Percentiles rank a stretch among this genome's conserved stretches.
Evolutionary conservation across 2,113 vertebrate genomes (phyloP).

Genomic region (Eira barbara): DNA sequence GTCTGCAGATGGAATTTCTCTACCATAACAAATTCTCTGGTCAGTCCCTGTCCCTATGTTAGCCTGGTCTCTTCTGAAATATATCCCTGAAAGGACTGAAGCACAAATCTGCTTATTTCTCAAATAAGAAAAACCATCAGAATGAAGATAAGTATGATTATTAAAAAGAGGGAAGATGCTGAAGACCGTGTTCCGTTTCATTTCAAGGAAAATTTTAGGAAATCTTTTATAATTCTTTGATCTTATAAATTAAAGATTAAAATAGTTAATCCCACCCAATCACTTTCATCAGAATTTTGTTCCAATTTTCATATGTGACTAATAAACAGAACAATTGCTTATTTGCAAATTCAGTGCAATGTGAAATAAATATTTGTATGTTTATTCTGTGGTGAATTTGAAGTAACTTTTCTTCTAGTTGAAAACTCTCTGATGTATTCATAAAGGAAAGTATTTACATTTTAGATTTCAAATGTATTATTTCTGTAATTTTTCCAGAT

Average conservation of each 20-base stretch:
- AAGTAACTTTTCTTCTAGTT: neutral
- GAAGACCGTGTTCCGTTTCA: neutral
- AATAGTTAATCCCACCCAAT: conserved; percentile 40
- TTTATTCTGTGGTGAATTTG: neutral
- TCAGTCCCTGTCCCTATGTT: conserved; percentile 45
- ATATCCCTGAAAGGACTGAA: neutral
- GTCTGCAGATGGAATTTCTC: conserved; percentile 96
- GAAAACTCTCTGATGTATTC: neutral
- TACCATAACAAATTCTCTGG: conserved; percentile 96
- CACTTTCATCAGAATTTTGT: conserved; percentile 44
- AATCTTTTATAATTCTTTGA: neutral
- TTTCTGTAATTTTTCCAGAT: conserved; percentile 82
- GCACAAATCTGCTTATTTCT: neutral
- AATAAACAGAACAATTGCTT: neutral
- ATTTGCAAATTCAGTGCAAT: conserved; percentile 32
- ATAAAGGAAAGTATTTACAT: neutral
- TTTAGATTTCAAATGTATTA: neutral
- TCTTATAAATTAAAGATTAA: conserved; percentile 40
- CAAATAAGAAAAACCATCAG: neutral
- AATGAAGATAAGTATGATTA: neutral
- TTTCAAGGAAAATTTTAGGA: conserved; percentile 8
- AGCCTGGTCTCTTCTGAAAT: neutral
- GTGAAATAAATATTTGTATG: neutral
- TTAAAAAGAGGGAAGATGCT: neutral
- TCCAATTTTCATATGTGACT: conserved; percentile 36